Base-by-base conservation (phyloP, 1,140 invertebrate genomes). In the Teleopsis dalmanni region DNA sequence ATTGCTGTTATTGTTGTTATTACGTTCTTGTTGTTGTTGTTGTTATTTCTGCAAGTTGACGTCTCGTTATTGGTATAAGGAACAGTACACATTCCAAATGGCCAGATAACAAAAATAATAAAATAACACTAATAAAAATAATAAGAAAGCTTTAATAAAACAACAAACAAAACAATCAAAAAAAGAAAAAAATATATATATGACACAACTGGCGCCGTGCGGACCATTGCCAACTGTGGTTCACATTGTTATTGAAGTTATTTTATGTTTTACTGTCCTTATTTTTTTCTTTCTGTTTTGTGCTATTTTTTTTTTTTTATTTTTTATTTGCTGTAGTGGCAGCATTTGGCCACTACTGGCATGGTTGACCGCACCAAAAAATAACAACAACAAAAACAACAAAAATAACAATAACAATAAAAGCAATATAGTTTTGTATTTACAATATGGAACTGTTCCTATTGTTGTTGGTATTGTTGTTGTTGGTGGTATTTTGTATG, bases 161-260 rank as follows among this genome's bases (percentile, higher is more conserved):
- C 26, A 16, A 4, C 11, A 14, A 13, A 13, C n/a, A 23, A 3
- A 40, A 40, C 7, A 40, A 40, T 13, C n/a, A 37, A 18, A 40
- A 22, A 40, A 40, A 22, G 6, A 23, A 37, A 19, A 19, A 18
- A 23, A 22, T 13, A 11, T 2, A 50, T 53, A 57, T 57, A 57
- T 57, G 55, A 58, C 57, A 58, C 52, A 55, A 57, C 52, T 57
- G 57, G 57, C 57, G 57, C 57, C 57, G 48, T 49, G 37, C 48
- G 48, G 41, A 50, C 48, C 43, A 51, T 47, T 38, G 43, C 36
- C 49, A 47, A 46, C 49, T 51, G 49, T 43, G 41, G 41, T 27
- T 29, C 31, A 27, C 41, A 43, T 43, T 43, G 27, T 43, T 43
- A 31, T 43, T 43, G 26, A n/a, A n/a, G n/a, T n/a, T n/a, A n/a